Percentiles rank a stretch among this genome's conserved stretches.
Evolutionary conservation across 35 echinoderm and acorn worm species (phyloP).

Genomic region (Apostichopus parvimensis): DNA sequence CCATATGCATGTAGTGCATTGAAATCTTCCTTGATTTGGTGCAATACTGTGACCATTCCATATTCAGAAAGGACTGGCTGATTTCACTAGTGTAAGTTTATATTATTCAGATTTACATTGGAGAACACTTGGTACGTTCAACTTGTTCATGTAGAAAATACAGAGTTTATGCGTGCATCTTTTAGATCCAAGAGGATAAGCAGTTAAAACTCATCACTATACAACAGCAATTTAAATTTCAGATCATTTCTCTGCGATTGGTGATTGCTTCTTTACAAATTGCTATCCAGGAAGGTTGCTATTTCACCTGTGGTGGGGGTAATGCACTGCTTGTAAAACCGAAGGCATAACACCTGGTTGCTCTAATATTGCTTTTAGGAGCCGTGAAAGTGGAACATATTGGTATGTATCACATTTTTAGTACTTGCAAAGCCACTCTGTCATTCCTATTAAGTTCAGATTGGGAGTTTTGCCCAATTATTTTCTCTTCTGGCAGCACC

Average conservation of each 20-base stretch:
- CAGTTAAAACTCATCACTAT: not conserved
- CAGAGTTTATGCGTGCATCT: slow-evolving; percentile 36
- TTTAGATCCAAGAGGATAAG: slow-evolving; percentile 41
- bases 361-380: slow-evolving; percentile 25
- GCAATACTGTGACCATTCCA: slow-evolving; percentile 34
- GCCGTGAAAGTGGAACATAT: slow-evolving; percentile 28
- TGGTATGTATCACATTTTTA: slow-evolving; percentile 33
- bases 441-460: slow-evolving; percentile 2
- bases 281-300: slow-evolving; percentile 13
- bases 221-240: not conserved
- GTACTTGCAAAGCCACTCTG: slow-evolving; percentile 23
- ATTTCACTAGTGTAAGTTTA: slow-evolving; percentile 37
- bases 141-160: slow-evolving; percentile 38
- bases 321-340: not conserved
- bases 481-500: slow-evolving; percentile 25
- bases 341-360: slow-evolving; percentile 10
- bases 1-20: slow-evolving; percentile 18
- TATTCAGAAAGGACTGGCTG: slow-evolving; percentile 31
- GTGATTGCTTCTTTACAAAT: not conserved
- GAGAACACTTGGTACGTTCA: slow-evolving; percentile 31
- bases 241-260: no score
- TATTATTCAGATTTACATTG: slow-evolving; percentile 38
- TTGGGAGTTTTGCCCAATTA: slow-evolving; percentile 22
- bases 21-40: slow-evolving; percentile 25
- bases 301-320: not conserved